Evolutionary conservation across 2,888 invertebrate genomes (phyloP), one percentile per base, ranked within the genome.

Genomic region (Norana najaformis): DNA sequence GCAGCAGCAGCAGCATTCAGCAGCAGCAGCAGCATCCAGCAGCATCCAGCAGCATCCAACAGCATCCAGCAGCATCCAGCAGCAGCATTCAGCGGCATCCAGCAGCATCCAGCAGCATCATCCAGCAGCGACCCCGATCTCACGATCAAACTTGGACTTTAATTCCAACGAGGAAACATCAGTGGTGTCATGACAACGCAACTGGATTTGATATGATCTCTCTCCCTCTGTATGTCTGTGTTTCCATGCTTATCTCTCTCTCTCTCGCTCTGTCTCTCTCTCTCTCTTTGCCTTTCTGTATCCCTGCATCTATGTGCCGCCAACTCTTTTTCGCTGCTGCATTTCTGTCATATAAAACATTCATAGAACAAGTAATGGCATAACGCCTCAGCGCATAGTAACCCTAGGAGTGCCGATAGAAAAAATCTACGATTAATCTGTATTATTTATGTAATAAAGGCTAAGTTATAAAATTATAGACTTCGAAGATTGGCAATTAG

Each of bases 121-220:
- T 8, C 82, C 38, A 36, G 23, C 88, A 20, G 11, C 88, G 8
- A 30, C 88, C 34, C 38, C 88, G 23, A 23, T 38, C 88, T 88
- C 88, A 36, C 34, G 23, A 23, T 88, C 88, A 36, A 23, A 36
- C 36, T 88, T 38, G 34, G 36, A 36, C 88, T 88, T 38, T 38
- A 30, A 36, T 38, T 88, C 88, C 88, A 37, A 36, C 88, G 69
- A 69, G 69, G 69, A 69, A 69, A 69, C 69, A 69, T 69, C 69
- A 69, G n/a, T 69, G 69, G n/a, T n/a, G 69, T n/a, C 69, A n/a
- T 69, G 69, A 69, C 69, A 69, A 69, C 69, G 30, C 69, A 16
- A n/a, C 69, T 69, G n/a, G 69, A 69, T n/a, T 38, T 38, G 36
- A 36, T 38, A 37, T 23, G 37, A 37, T 38, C 35, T 35, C 82